phyloP scores from a whole-genome alignment of 1,140 invertebrate species.

The Bombus superbus region DNA sequence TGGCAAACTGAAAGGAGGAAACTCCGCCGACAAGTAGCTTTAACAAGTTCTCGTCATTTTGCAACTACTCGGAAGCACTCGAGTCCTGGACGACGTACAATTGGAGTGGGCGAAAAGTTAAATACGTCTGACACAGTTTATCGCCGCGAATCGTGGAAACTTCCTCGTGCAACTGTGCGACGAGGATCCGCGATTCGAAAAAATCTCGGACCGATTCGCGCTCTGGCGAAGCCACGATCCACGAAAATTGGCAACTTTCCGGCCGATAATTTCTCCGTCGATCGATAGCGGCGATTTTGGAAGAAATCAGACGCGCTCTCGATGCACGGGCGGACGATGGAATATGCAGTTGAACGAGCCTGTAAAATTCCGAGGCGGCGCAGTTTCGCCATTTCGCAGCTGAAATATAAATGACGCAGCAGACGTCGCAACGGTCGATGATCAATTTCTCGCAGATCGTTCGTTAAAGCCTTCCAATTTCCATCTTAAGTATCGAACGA shows the following conservation, averaged over 20 bases:
- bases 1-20: background rate
- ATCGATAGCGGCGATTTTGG: background rate
- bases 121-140: slow-evolving; percentile 51
- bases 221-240: no score
- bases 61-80: slow-evolving; percentile 42
- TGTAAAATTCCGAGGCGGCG: slow-evolving; percentile 16
- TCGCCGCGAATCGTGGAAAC: background rate
- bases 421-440: background rate
- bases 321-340: background rate
- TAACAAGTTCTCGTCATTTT: slow-evolving; percentile 56
- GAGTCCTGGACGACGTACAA: slow-evolving; percentile 22
- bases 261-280: background rate
- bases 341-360: slow-evolving; percentile 32
- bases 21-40: background rate
- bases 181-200: no score
- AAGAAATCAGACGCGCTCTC: slow-evolving; percentile 30
- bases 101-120: slow-evolving; percentile 53
- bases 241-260: no score
- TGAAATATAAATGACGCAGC: slow-evolving; percentile 37
- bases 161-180: background rate
- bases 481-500: background rate
- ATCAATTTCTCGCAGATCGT: background rate
- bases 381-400: slow-evolving; percentile 1
- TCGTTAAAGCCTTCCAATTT: background rate
- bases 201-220: no score